Base-by-base conservation (phyloP, 2,113 vertebrate species). In the Mungos mungo region DNA sequence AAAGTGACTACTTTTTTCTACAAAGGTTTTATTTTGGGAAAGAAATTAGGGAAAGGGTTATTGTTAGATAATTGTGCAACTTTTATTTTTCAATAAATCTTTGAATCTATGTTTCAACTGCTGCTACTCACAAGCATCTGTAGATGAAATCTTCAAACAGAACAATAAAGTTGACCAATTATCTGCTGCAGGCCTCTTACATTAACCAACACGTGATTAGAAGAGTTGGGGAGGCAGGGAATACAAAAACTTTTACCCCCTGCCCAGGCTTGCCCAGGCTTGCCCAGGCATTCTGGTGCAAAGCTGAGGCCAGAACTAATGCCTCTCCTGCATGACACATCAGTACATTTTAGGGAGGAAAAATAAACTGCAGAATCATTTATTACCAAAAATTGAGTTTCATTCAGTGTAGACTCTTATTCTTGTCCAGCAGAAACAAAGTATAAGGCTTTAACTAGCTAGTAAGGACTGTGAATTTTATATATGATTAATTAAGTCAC, bases 121-220 rank as follows among this genome's bases (percentile, higher is more conserved):
- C 11, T 52, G 13, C 41, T 87, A 10, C 27, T 63, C 3, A 50
- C 15, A 31, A 41, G 41, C 31, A 13, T 54, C n/a, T 90, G 1
- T n/a, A 63, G 35, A 19, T 19, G 15, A 81, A 38, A 31, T 57
- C 31, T 54, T 47, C 77, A 50, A 85, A 54, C 5, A 72, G 19
- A 91, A 65, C 0, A 35, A 63, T 38, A 50, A 33, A 33, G 19
- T 14, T 83, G 76, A 87, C 60, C 15, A 47, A 35, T n/a, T 72
- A 18, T 38, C 68, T 77, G 14, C 41, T 71, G 21, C 2, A 2
- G 14, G 0, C 41, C 15, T 65, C 25, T 69, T 68, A 81, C 66
- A 88, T 92, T 74, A 86, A 96, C 96, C 12, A 57, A 63, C 74
- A 69, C 60, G 11, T 63, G 96, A 57, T 95, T 69, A 98, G 41